These are phyloP conservation scores for Ophiodon elongatus DNA, from an alignment of 2,113 vertebrate genomes.

Conservation along the genomic window DNA sequence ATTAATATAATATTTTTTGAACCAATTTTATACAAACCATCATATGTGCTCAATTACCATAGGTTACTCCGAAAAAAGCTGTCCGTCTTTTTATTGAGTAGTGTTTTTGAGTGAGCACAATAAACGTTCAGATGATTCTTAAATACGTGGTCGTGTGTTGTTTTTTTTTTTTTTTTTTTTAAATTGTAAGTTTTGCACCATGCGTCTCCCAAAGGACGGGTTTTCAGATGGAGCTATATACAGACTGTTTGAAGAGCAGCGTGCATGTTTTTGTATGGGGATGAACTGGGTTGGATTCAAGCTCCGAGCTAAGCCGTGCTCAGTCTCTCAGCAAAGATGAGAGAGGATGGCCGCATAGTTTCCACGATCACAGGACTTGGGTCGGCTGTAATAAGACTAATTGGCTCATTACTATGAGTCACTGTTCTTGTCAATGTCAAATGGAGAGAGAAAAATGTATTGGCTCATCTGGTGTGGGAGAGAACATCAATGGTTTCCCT, in stretches of 20 bases:
- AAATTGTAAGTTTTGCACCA: not conserved
- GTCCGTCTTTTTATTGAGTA: constrained; percentile 42
- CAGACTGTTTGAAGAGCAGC: not conserved
- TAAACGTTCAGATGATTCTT: constrained; percentile 70
- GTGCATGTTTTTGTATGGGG: not conserved
- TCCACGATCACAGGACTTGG: constrained; percentile 49
- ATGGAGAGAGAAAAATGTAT: not conserved
- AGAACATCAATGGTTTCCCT: not conserved
- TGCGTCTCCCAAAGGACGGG: not conserved
- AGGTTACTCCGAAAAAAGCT: constrained; percentile 27
- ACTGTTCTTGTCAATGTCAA: constrained; percentile 39
- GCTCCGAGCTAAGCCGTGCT: not conserved
- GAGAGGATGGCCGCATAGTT: constrained; percentile 57
- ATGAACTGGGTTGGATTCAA: not conserved
- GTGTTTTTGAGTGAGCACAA: constrained; percentile 63
- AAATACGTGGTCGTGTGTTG: not conserved
- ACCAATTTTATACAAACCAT: constrained; percentile 65
- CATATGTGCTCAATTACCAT: constrained; percentile 37
- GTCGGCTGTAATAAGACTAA: constrained; percentile 51
- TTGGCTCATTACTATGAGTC: constrained; percentile 47
- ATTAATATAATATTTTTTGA: constrained; percentile 37
- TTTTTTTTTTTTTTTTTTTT: not conserved
- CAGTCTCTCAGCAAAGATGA: constrained; percentile 28
- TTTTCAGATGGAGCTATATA: too few species aligned
- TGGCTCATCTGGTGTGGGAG: not conserved